Percentiles rank a stretch among this genome's conserved stretches.
phyloP scores from a whole-genome alignment of 2,888 invertebrate species.

The Ornithoptera alexandrae region DNA sequence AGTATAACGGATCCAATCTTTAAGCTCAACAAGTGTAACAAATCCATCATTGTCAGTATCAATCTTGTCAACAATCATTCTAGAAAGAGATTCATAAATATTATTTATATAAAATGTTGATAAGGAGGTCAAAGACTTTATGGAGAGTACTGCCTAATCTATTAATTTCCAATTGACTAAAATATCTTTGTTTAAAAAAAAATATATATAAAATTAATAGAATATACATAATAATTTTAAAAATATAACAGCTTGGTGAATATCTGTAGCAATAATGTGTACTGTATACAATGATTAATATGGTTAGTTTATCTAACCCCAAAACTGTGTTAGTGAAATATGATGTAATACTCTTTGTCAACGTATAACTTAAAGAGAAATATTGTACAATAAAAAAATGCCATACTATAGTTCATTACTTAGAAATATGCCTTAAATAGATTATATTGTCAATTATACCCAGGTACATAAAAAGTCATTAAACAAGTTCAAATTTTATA shows the following conservation, averaged over 20 bases:
- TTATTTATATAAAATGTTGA: constrained; percentile 28
- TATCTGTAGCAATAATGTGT: not conserved
- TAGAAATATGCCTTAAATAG: too few species aligned
- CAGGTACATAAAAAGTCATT: too few species aligned
- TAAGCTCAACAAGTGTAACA: constrained; percentile 92
- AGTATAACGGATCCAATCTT: constrained; percentile 97
- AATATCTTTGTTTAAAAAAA: too few species aligned
- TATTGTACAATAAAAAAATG: too few species aligned
- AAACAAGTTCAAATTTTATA: too few species aligned
- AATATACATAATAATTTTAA: too few species aligned
- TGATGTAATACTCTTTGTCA: not conserved
- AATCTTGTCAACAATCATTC: constrained; percentile 95
- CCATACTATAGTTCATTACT: too few species aligned
- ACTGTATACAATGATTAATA: constrained; percentile 4
- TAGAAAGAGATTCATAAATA: constrained; percentile 60
- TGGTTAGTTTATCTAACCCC: constrained; percentile 2
- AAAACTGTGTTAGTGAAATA: not conserved
- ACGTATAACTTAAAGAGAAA: not conserved
- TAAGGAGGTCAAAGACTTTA: constrained; percentile 43
- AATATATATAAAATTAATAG: too few species aligned
- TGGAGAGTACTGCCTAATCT: not conserved
- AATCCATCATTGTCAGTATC: constrained; percentile 91
- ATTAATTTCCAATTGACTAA: not conserved
- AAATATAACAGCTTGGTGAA: too few species aligned
- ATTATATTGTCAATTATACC: too few species aligned